These are phyloP conservation scores for Zaprionus gabonicus DNA, from an alignment of 1,140 invertebrate genomes.

Conservation along the genomic window DNA sequence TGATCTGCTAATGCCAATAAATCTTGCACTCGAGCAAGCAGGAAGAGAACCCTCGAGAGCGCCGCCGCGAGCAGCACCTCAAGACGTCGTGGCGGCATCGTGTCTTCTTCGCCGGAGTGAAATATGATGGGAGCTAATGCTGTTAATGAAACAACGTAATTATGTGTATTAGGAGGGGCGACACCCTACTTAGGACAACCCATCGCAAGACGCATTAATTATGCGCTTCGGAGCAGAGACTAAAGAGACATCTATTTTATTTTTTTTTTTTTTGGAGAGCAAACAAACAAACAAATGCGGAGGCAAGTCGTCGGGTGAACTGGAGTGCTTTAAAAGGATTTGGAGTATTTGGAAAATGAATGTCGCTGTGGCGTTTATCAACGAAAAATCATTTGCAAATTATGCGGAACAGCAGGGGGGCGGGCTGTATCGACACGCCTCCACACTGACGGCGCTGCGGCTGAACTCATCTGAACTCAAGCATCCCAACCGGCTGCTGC, in stretches of 20 bases:
- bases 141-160: conserved; percentile 82
- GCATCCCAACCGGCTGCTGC: conserved; percentile 44
- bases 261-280: neutral
- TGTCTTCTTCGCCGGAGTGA: conserved; percentile 54
- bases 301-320: conserved; percentile 33
- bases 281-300: conserved; percentile 57
- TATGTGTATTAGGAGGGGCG: conserved; percentile 68
- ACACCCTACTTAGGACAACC: conserved; percentile 68
- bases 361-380: conserved; percentile 28
- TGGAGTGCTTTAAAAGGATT: conserved; percentile 76
- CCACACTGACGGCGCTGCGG: conserved; percentile 33
- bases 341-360: conserved; percentile 16
- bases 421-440: conserved; percentile 39
- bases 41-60: neutral
- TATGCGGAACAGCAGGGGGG: conserved; percentile 47
- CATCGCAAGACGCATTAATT: conserved; percentile 69
- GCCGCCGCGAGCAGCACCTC: conserved; percentile 46
- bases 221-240: conserved; percentile 49
- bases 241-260: conserved; percentile 17
- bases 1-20: conserved; percentile 74
- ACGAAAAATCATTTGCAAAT: conserved; percentile 59
- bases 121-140: conserved; percentile 79
- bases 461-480: conserved; percentile 65
- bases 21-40: conserved; percentile 50
- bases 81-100: conserved; percentile 42